Percentiles rank a stretch among this genome's conserved stretches.
Conservation (phyloP, 2,888 invertebrate species). For the Lochmaea crataegi region DNA sequence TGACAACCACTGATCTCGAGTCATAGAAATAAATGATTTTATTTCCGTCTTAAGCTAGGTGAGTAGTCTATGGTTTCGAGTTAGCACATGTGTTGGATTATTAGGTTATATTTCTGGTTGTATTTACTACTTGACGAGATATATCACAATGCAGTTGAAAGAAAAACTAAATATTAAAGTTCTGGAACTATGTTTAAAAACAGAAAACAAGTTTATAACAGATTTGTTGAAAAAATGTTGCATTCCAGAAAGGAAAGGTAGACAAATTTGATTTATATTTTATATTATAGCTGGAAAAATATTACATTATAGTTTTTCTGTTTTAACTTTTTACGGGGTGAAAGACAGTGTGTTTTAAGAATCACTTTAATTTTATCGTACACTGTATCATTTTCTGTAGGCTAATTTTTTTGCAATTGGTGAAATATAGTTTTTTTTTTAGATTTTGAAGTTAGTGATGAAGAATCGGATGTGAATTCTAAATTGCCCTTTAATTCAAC, state of each 20-base stretch:
- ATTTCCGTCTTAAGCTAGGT: too few species aligned
- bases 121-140: neutral
- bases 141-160: slow-evolving; percentile 51
- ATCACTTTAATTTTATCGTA: too few species aligned
- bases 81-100: neutral
- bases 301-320: too few species aligned
- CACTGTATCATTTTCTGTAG: neutral
- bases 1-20: too few species aligned
- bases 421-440: slow-evolving; percentile 26
- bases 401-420: too few species aligned
- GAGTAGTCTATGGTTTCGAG: too few species aligned
- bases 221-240: slow-evolving; percentile 70
- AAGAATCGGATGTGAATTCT: slow-evolving; percentile 60
- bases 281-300: too few species aligned
- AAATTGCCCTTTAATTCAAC: slow-evolving; percentile 55
- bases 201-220: slow-evolving; percentile 71
- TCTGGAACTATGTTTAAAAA: slow-evolving; percentile 65
- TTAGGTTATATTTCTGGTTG: neutral
- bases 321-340: too few species aligned
- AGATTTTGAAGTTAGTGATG: slow-evolving; percentile 51
- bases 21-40: too few species aligned
- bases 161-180: slow-evolving; percentile 59
- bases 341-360: too few species aligned
- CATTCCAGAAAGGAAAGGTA: slow-evolving; percentile 64
- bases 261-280: slow-evolving; percentile 24